phyloP scores from a whole-genome alignment of 2,888 invertebrate genomes.

The Aspidiotus destructor region DNA sequence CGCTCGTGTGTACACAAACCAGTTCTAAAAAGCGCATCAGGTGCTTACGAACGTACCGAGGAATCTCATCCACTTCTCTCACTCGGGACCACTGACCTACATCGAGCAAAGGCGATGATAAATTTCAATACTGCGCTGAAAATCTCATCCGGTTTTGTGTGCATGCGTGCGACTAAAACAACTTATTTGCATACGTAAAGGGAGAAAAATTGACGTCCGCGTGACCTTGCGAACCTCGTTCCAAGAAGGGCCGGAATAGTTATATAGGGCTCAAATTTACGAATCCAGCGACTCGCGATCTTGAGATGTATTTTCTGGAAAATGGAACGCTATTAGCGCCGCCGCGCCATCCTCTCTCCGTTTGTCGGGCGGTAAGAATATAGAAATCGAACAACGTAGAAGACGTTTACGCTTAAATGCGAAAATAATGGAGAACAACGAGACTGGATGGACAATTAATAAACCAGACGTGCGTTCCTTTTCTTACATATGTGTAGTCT shows the following conservation, averaged over 20 bases:
- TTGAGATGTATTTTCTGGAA: neutral
- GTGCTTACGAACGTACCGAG: neutral
- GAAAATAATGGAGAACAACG: neutral
- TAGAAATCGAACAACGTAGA: neutral
- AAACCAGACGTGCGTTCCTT: no score
- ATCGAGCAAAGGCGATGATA: neutral
- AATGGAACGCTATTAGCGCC: neutral
- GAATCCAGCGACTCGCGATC: no score
- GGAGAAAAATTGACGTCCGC: no score
- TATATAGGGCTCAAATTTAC: no score
- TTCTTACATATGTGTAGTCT: no score
- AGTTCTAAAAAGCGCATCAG: neutral
- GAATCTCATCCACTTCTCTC: neutral
- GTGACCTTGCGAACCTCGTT: no score
- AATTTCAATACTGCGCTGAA: neutral
- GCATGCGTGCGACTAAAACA: no score
- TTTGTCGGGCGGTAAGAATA: neutral
- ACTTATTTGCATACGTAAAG: no score
- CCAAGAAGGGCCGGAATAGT: no score
- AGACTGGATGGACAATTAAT: no score
- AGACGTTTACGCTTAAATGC: neutral
- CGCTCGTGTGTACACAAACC: neutral
- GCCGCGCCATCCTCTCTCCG: neutral
- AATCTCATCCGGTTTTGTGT: neutral
- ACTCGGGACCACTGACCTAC: slow-evolving; percentile 4